These are phyloP conservation scores for Anoplius nigerrimus DNA, from an alignment of 2,888 invertebrate genomes.

Conservation along the genomic window DNA sequence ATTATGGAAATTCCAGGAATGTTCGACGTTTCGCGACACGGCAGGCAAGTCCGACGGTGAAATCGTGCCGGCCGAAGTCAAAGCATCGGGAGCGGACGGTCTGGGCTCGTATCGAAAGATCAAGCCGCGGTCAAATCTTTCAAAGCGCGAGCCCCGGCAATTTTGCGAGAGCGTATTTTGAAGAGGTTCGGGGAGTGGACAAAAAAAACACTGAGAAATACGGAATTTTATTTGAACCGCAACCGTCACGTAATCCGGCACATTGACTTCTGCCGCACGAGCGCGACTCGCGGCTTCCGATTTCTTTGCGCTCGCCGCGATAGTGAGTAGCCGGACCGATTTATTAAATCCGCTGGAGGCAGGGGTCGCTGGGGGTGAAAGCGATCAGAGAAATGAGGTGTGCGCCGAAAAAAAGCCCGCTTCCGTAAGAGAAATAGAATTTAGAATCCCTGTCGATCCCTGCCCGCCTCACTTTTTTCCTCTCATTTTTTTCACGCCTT, in stretches of 20 bases:
- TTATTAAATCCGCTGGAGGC: conserved; percentile 37
- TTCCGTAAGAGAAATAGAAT: conserved; percentile 23
- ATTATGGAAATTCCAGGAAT: too few species aligned
- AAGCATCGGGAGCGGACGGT: too few species aligned
- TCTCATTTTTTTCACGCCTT: too few species aligned
- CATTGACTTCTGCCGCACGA: conserved; percentile 15
- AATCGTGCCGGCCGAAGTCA: too few species aligned
- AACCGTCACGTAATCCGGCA: conserved; percentile 22
- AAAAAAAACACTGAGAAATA: not conserved
- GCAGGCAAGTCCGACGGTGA: not conserved
- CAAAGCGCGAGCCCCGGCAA: too few species aligned
- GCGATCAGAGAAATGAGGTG: conserved; percentile 30
- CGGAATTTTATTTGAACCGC: conserved; percentile 33
- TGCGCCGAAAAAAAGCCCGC: conserved; percentile 23
- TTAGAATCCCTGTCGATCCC: conserved; percentile 20
- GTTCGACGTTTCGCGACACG: not conserved
- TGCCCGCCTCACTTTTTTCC: not conserved
- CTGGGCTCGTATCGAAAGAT: too few species aligned
- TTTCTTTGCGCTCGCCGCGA: too few species aligned
- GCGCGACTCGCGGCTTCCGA: not conserved
- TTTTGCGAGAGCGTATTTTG: not conserved
- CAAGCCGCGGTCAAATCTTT: too few species aligned
- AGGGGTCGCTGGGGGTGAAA: conserved; percentile 14
- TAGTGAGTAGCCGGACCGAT: conserved; percentile 18
- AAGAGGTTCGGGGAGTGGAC: not conserved